Evolutionary conservation across 2,797 vertebrate species (phyloP).

Genomic region (Pangasius macronema): DNA sequence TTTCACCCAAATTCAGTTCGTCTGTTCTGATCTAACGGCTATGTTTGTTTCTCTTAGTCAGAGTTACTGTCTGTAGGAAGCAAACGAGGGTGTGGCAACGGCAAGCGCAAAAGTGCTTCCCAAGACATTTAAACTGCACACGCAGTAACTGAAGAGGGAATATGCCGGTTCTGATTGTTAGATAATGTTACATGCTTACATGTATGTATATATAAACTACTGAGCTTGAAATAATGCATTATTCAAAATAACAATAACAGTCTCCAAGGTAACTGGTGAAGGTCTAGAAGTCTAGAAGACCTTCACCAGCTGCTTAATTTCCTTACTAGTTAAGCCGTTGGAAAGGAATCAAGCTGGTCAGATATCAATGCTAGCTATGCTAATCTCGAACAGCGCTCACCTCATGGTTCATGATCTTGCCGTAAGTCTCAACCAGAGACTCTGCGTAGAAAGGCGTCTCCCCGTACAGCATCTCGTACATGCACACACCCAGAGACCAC

Average conservation of each 20-base stretch:
- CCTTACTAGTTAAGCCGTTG: not conserved
- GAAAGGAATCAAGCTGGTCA: not conserved
- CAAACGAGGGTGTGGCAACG: not conserved
- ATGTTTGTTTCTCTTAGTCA: not conserved
- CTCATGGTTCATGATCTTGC: constrained; percentile 99
- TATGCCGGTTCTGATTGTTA: not conserved
- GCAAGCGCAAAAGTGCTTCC: not conserved
- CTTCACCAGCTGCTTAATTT: not conserved
- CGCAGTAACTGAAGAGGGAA: constrained; percentile 4
- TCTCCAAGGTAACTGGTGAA: not conserved
- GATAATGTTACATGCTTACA: not conserved
- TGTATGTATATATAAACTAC: not conserved
- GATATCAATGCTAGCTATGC: not conserved
- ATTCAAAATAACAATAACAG: not conserved
- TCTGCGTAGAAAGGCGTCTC: constrained; percentile 97
- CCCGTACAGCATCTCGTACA: constrained; percentile 97
- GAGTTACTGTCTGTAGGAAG: not conserved
- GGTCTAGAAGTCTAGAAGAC: not conserved
- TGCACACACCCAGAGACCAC: constrained; percentile 97
- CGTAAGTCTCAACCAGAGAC: constrained; percentile 94
- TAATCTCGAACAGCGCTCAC: constrained; percentile 66
- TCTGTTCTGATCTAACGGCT: not conserved
- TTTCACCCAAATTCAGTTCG: constrained; percentile 6
- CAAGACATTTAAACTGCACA: not conserved
- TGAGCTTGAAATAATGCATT: not conserved